These are phyloP conservation scores for Melanchra persicariae DNA, from an alignment of 2,888 invertebrate genomes.

Conservation along the genomic window DNA sequence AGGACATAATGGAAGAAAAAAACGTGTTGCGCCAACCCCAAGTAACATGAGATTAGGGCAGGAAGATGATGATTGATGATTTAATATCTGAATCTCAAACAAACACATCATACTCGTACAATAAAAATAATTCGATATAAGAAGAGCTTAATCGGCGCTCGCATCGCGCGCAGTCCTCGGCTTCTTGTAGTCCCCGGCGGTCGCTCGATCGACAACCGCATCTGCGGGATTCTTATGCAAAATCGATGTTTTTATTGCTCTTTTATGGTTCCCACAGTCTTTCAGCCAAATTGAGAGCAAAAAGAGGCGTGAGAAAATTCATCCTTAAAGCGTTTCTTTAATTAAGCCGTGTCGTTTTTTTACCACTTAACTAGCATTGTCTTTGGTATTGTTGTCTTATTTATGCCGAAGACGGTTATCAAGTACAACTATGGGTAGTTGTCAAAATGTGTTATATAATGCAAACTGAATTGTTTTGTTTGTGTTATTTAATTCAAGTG, in stretches of 20 bases:
- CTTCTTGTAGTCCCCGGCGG: constrained; percentile 58
- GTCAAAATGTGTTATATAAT: too few species aligned
- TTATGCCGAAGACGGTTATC: too few species aligned
- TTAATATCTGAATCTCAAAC: constrained; percentile 27
- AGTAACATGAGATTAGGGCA: too few species aligned
- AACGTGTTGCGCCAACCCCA: too few species aligned
- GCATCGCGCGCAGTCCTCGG: constrained; percentile 47
- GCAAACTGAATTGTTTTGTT: too few species aligned
- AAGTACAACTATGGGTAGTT: too few species aligned
- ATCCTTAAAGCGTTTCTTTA: constrained; percentile 82
- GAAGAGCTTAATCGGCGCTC: constrained; percentile 58
- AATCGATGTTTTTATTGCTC: constrained; percentile 82
- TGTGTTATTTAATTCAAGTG: too few species aligned
- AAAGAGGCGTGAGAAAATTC: constrained; percentile 78
- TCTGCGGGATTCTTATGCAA: constrained; percentile 79
- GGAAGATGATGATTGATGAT: too few species aligned
- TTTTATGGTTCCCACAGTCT: constrained; percentile 77
- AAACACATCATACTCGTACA: constrained; percentile 52
- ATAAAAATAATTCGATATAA: constrained; percentile 61
- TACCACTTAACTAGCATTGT: constrained; percentile 75
- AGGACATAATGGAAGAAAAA: too few species aligned
- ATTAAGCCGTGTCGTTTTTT: constrained; percentile 80
- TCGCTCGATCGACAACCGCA: constrained; percentile 67
- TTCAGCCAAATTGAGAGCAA: constrained; percentile 79
- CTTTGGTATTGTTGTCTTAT: constrained; percentile 37